Evolutionary conservation across 2,113 vertebrate species (phyloP).

Genomic region (Pseudolaguvia tuberculata): DNA sequence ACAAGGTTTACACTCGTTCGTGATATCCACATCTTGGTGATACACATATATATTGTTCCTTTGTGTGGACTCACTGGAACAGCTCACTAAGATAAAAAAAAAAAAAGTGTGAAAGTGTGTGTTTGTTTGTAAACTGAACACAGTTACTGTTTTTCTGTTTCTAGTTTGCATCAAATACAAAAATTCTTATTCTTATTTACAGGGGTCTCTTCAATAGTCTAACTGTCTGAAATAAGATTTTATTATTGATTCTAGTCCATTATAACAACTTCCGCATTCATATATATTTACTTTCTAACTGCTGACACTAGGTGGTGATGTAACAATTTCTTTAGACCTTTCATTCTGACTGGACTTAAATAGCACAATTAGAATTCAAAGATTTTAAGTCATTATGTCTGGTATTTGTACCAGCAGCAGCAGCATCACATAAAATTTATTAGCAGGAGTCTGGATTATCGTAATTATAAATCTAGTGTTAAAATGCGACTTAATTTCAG

Average conservation of each 20-base stretch:
- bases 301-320: not conserved
- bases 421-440: no score
- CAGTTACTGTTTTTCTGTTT: not conserved
- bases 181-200: no score
- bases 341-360: no score
- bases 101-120: conserved; percentile 52
- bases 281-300: not conserved
- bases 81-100: conserved; percentile 68
- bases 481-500: no score
- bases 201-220: no score
- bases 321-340: not conserved
- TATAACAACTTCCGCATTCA: not conserved
- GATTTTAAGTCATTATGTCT: no score
- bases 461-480: no score
- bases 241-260: not conserved
- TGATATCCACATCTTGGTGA: conserved; percentile 80
- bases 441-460: no score
- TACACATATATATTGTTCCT: conserved; percentile 75
- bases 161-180: not conserved
- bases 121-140: not conserved
- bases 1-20: conserved; percentile 67
- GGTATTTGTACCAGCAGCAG: no score
- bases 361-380: no score
- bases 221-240: not conserved
- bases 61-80: conserved; percentile 57